Percentiles rank a stretch among this genome's conserved stretches.
Evolutionary conservation across 2,888 invertebrate species (phyloP).

Genomic region (Ctenicera cuprea): DNA sequence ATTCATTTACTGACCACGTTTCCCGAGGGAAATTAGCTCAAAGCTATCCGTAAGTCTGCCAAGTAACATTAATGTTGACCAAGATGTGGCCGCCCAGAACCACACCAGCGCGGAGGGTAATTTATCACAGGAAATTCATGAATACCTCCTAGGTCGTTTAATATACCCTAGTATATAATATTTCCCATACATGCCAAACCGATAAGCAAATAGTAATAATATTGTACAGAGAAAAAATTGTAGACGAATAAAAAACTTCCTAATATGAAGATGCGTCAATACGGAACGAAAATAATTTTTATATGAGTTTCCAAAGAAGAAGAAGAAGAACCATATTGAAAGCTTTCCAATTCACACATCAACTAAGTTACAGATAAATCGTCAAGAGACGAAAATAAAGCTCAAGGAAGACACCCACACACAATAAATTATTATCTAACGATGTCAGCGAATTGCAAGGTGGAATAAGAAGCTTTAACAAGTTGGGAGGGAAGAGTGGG

Average conservation of each 20-base stretch:
- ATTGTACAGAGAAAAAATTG: too few species aligned
- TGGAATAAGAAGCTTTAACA: not conserved
- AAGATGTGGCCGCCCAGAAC: slow-evolving; percentile 11
- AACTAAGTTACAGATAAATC: not conserved
- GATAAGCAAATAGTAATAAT: not conserved
- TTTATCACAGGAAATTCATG: slow-evolving; percentile 27
- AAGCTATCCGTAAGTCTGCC: not conserved
- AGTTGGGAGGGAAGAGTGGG: not conserved
- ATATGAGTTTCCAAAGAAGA: not conserved
- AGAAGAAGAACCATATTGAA: not conserved
- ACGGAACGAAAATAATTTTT: not conserved
- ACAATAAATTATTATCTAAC: not conserved
- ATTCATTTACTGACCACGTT: slow-evolving; percentile 12
- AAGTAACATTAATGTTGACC: slow-evolving; percentile 25
- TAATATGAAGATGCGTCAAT: too few species aligned
- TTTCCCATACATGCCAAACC: too few species aligned
- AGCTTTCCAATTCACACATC: not conserved
- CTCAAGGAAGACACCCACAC: not conserved
- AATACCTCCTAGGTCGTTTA: slow-evolving; percentile 16
- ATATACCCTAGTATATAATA: not conserved
- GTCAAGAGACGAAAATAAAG: slow-evolving; percentile 4
- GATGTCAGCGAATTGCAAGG: not conserved
- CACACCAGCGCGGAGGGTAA: slow-evolving; percentile 4
- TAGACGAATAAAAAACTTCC: too few species aligned
- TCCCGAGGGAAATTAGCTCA: slow-evolving; percentile 24